phyloP scores from a whole-genome alignment of 2,797 vertebrate species.

The Gymnothorax reevesii region DNA sequence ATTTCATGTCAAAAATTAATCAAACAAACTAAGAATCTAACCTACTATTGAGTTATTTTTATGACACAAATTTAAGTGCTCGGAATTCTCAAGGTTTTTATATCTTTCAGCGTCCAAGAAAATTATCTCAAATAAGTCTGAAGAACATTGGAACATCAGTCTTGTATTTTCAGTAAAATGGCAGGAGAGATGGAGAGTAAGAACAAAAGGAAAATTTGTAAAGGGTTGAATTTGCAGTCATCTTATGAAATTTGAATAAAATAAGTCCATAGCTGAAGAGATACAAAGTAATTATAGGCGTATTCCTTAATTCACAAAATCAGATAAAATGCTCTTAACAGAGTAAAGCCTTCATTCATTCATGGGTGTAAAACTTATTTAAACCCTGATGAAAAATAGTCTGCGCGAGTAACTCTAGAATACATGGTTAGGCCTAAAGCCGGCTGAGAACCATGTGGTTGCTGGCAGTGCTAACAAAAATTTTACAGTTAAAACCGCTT shows the following conservation, averaged over 20 bases:
- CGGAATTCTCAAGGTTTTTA: neutral
- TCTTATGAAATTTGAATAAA: neutral
- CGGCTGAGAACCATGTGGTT: constrained; percentile 1
- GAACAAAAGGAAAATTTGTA: neutral
- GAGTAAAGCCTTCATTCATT: neutral
- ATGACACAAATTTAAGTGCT: neutral
- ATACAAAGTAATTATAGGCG: neutral
- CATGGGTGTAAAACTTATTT: neutral
- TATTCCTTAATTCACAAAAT: neutral
- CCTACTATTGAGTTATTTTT: neutral
- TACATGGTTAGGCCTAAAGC: constrained; percentile 15
- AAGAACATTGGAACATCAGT: neutral
- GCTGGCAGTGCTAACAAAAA: constrained; percentile 9
- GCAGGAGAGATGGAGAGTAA: neutral
- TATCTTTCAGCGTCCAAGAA: neutral
- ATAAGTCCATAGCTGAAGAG: neutral
- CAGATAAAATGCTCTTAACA: neutral
- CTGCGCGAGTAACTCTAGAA: neutral
- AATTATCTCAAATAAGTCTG: neutral
- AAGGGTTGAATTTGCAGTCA: neutral
- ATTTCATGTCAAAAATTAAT: neutral
- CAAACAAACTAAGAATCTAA: neutral
- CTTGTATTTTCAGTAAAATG: neutral
- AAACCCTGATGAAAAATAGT: neutral
- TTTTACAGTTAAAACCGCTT: constrained; percentile 5